phyloP scores from a whole-genome alignment of 2,797 vertebrate species.

The Tauraco hartlaubi region DNA sequence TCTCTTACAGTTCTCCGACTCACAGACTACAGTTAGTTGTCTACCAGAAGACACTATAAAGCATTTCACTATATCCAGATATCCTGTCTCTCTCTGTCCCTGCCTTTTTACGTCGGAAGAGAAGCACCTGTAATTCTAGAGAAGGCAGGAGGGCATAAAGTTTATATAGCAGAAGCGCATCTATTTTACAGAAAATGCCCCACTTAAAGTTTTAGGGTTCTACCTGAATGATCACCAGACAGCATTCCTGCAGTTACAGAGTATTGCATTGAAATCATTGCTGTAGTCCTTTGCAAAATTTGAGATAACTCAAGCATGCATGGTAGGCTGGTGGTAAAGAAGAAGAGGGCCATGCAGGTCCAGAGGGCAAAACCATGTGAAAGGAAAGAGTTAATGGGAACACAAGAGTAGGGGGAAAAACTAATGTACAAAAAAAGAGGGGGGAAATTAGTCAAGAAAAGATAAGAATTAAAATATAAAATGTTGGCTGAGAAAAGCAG shows the following conservation, averaged over 20 bases:
- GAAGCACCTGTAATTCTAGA: not conserved
- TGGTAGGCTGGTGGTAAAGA: not conserved
- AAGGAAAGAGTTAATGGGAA: not conserved
- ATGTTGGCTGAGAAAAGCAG: not conserved
- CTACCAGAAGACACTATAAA: not conserved
- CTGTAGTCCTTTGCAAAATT: not conserved
- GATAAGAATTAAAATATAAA: not conserved
- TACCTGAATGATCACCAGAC: not conserved
- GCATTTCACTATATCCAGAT: not conserved
- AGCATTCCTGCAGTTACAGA: not conserved
- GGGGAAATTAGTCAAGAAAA: not conserved
- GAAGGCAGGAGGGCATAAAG: not conserved
- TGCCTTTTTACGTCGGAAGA: not conserved
- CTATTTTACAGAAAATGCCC: not conserved
- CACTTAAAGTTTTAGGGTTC: not conserved
- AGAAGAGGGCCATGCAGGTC: not conserved
- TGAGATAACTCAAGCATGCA: fast-evolving
- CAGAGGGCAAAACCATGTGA: not conserved
- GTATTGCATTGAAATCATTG: not conserved
- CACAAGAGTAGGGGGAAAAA: not conserved
- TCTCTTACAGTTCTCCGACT: not conserved
- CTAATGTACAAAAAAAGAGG: not conserved
- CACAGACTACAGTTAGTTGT: not conserved
- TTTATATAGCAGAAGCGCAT: constrained; percentile 5
- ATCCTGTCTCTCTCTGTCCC: not conserved